Evolutionary conservation across 2,888 invertebrate genomes (phyloP), one percentile per base, ranked within the genome.

Genomic region (Eupithecia exiguata): DNA sequence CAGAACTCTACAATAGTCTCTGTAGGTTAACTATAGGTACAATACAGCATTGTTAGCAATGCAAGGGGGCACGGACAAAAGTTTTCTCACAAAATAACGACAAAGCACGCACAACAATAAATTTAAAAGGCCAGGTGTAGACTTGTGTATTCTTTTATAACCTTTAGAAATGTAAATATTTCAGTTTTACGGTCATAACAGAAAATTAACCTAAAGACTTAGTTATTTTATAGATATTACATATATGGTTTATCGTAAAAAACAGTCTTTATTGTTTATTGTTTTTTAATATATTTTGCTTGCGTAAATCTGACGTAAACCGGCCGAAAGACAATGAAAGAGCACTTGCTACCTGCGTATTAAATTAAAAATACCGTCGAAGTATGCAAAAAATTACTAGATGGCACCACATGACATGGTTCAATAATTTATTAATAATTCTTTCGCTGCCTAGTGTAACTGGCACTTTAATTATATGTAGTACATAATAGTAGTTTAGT

Each of bases 121-220:
- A 18, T n/a, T 36, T 38, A 7, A 62, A 35, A 62, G 36, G 36
- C 35, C 63, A 63, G 63, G 36, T 63, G 63, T 63, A n/a, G 36
- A 30, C 18, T 35, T 18, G 7, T 36, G 35, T 21, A 53, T 49
- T n/a, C 16, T 49, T 10, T 53, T 21, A 53, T 21, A 53, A 21
- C 21, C n/a, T 53, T 5, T 21, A 21, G n/a, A 53, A 21, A 53
- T 16, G 14, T 30, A 30, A 1, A 30, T 30, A 61, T 16, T 61
- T 30, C 61, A 61, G 30, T 58, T 58, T 25, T 30, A 61, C 12
- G 49, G 7, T 10, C 21, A 21, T 21, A 9, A 53, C 21, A 21
- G n/a, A 21, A 49, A n/a, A 53, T 21, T 3, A 10, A 10, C 49
- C 25, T 30, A 1, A 61, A n/a, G 25, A 61, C 30, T 61, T 30